Evolutionary conservation across 2,797 vertebrate species (phyloP).

Genomic region (Acanthis flammea): DNA sequence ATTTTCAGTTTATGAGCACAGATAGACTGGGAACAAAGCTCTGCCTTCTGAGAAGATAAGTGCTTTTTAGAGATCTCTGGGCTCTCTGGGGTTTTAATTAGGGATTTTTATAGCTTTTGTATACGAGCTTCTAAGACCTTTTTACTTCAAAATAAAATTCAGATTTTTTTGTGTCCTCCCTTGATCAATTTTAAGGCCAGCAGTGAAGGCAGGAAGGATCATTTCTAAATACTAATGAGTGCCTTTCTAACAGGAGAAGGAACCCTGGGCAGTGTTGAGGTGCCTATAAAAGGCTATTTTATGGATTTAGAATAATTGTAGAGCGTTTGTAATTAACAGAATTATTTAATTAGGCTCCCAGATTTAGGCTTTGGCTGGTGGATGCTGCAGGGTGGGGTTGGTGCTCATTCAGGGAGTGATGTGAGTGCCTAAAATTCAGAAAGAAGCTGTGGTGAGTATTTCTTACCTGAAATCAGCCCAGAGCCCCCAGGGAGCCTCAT

Average conservation of each 20-base stretch:
- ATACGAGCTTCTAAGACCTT: constrained; percentile 49
- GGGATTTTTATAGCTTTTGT: constrained; percentile 64
- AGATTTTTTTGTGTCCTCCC: constrained; percentile 1
- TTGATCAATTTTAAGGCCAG: constrained; percentile 64
- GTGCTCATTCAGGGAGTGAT: neutral
- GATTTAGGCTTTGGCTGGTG: neutral
- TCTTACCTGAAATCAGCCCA: neutral
- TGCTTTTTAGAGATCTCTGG: constrained; percentile 56
- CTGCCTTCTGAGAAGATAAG: constrained; percentile 56
- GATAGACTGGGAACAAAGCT: constrained; percentile 50
- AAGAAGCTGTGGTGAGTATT: neutral
- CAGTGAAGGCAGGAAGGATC: constrained; percentile 38
- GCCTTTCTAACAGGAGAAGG: neutral
- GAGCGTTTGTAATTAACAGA: neutral
- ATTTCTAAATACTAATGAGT: constrained; percentile 32
- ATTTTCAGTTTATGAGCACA: constrained; percentile 59
- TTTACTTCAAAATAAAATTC: constrained; percentile 64
- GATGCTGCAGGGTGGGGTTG: fast-evolving
- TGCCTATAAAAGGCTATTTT: neutral
- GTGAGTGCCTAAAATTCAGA: neutral
- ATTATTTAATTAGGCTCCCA: neutral
- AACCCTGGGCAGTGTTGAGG: neutral
- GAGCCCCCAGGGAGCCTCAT: neutral
- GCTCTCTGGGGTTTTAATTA: constrained; percentile 72
- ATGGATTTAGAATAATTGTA: neutral